A percentile compares a stretch with the other conserved stretches of the same genome.
These are phyloP conservation scores for Agrochola macilenta DNA, from an alignment of 2,888 invertebrate species.

Conservation along the genomic window DNA sequence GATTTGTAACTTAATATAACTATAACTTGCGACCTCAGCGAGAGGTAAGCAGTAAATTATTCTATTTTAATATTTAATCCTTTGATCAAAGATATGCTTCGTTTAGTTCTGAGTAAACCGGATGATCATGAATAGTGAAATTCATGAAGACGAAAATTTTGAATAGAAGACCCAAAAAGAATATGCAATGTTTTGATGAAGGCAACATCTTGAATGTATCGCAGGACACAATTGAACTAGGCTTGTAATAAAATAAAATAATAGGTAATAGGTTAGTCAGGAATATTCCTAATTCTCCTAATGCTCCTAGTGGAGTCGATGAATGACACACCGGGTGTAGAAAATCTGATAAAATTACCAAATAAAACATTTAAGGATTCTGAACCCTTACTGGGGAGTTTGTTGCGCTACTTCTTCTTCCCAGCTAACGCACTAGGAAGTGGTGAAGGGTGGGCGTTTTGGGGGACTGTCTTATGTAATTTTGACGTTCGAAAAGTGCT, in stretches of 20 bases:
- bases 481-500: too few relatives aligned
- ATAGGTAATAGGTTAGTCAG: not conserved
- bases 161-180: not conserved
- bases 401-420: too few relatives aligned
- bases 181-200: not conserved
- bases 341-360: not conserved
- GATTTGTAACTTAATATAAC: constrained; percentile 37
- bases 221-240: too few relatives aligned
- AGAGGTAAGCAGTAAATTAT: constrained; percentile 17
- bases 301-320: not conserved
- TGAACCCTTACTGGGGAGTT: too few relatives aligned
- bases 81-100: constrained; percentile 1
- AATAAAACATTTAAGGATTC: not conserved
- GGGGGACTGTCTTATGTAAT: too few relatives aligned
- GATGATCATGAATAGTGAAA: not conserved
- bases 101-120: constrained; percentile 5
- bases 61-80: constrained; percentile 10
- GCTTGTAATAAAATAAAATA: not conserved
- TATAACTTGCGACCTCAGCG: constrained; percentile 6
- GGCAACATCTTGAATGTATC: not conserved
- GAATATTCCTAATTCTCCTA: not conserved
- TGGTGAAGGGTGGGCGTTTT: too few relatives aligned
- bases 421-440: too few relatives aligned
- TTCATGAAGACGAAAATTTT: not conserved
- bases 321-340: not conserved